Evolutionary conservation across 2,888 invertebrate species (phyloP).

Genomic region (Lasioglossum zephyrum): DNA sequence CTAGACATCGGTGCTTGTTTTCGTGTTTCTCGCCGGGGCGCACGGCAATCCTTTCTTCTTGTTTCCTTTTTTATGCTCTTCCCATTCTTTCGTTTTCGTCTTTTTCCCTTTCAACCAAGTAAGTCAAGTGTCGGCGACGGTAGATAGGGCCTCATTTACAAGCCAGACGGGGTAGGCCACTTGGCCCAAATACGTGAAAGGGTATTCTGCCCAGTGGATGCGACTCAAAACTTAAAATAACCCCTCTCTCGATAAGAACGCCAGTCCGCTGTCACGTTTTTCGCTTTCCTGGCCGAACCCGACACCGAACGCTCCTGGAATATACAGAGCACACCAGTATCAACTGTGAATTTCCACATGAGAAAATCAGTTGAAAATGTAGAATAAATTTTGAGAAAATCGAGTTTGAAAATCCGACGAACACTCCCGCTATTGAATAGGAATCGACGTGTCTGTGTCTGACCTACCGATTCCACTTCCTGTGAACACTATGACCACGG

Average conservation of each 20-base stretch:
- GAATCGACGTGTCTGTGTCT: background rate
- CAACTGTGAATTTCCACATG: background rate
- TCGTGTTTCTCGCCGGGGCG: slow-evolving; percentile 41
- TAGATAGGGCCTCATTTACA: slow-evolving; percentile 68
- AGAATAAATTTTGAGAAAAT: background rate
- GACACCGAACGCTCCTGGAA: background rate
- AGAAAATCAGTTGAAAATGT: background rate
- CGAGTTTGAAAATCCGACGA: background rate
- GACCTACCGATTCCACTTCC: background rate
- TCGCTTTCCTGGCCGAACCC: background rate
- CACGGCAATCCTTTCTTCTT: slow-evolving; percentile 38
- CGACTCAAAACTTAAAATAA: slow-evolving; percentile 59
- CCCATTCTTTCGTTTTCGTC: slow-evolving; percentile 54
- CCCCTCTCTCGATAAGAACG: slow-evolving; percentile 52
- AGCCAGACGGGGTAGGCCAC: slow-evolving; percentile 66
- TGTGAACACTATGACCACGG: background rate
- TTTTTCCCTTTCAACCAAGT: slow-evolving; percentile 64
- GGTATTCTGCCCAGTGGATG: slow-evolving; percentile 54
- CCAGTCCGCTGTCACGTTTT: slow-evolving; percentile 36
- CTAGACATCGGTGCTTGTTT: slow-evolving; percentile 47
- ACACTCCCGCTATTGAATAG: background rate
- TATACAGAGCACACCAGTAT: background rate
- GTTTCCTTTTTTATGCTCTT: slow-evolving; percentile 53
- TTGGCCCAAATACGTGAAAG: slow-evolving; percentile 68
- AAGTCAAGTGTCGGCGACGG: slow-evolving; percentile 68